phyloP scores from a whole-genome alignment of 1,140 invertebrate genomes.

The Lepidurus apus region DNA sequence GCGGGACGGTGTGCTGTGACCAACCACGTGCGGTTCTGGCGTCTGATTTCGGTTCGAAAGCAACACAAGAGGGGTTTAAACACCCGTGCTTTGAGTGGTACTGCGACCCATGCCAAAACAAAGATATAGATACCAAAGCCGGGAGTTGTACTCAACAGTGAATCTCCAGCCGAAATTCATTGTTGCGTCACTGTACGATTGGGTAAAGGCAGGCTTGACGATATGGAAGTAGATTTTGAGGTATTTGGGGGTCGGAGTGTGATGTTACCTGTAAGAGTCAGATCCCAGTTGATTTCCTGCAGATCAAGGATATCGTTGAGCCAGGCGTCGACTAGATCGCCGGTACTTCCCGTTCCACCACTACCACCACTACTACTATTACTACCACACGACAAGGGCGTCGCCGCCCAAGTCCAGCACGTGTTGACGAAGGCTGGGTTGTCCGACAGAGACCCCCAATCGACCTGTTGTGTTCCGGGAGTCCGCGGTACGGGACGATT shows the following conservation, averaged over 20 bases:
- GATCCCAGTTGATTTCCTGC: constrained; percentile 3
- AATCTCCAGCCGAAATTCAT: too few relatives aligned
- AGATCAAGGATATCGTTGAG: constrained; percentile 4
- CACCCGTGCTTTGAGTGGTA: too few relatives aligned
- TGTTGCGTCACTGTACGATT: too few relatives aligned
- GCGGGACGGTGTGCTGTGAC: too few relatives aligned
- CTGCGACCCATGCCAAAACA: too few relatives aligned
- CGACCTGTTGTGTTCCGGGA: constrained; percentile 17
- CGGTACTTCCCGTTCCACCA: constrained; percentile 1
- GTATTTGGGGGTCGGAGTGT: background rate
- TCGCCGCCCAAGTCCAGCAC: constrained; percentile 15
- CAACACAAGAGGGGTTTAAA: too few relatives aligned
- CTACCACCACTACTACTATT: background rate
- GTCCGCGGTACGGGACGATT: background rate
- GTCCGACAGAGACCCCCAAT: background rate
- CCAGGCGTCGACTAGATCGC: constrained; percentile 20
- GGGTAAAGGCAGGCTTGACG: background rate
- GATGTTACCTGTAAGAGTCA: background rate
- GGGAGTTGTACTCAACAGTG: too few relatives aligned
- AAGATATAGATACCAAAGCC: too few relatives aligned
- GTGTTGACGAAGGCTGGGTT: constrained; percentile 7
- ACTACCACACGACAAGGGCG: constrained; percentile 6
- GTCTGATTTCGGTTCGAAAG: too few relatives aligned
- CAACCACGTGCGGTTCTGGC: too few relatives aligned
- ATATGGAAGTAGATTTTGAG: too few relatives aligned